These are phyloP conservation scores for Microchrysa polita DNA, from an alignment of 2,888 invertebrate genomes.

Conservation along the genomic window DNA sequence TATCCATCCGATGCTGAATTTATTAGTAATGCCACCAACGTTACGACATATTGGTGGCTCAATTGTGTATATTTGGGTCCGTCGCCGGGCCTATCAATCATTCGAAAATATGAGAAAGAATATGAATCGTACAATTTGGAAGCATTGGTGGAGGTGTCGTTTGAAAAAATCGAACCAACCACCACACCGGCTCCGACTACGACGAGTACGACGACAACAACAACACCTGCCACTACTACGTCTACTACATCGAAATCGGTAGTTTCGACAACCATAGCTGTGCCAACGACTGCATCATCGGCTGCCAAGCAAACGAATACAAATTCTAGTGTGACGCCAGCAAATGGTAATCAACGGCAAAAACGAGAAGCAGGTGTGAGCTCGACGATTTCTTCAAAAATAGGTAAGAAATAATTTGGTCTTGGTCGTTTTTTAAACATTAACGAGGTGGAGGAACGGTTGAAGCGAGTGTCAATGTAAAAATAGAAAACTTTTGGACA, in stretches of 20 bases:
- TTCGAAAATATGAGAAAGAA: slow-evolving; percentile 72
- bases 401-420: slow-evolving; percentile 18
- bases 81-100: slow-evolving; percentile 70
- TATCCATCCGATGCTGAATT: slow-evolving; percentile 71
- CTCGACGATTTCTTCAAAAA: slow-evolving; percentile 48
- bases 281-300: slow-evolving; percentile 59
- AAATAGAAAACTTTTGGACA: too few relatives aligned
- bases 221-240: slow-evolving; percentile 63
- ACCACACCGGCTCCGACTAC: slow-evolving; percentile 62
- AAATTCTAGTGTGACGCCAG: slow-evolving; percentile 59
- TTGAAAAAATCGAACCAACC: slow-evolving; percentile 68
- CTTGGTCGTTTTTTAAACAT: too few relatives aligned
- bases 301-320: slow-evolving; percentile 60
- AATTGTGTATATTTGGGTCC: slow-evolving; percentile 77
- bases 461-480: too few relatives aligned
- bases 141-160: slow-evolving; percentile 76
- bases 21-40: slow-evolving; percentile 66
- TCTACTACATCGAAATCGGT: slow-evolving; percentile 65
- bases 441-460: too few relatives aligned
- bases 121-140: slow-evolving; percentile 72
- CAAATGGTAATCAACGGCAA: slow-evolving; percentile 52
- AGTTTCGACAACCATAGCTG: slow-evolving; percentile 63
- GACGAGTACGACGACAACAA: slow-evolving; percentile 67
- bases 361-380: slow-evolving; percentile 53
- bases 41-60: slow-evolving; percentile 81